Evolutionary conservation across 2,113 vertebrate species (phyloP).

Genomic region (Microtus pennsylvanicus): DNA sequence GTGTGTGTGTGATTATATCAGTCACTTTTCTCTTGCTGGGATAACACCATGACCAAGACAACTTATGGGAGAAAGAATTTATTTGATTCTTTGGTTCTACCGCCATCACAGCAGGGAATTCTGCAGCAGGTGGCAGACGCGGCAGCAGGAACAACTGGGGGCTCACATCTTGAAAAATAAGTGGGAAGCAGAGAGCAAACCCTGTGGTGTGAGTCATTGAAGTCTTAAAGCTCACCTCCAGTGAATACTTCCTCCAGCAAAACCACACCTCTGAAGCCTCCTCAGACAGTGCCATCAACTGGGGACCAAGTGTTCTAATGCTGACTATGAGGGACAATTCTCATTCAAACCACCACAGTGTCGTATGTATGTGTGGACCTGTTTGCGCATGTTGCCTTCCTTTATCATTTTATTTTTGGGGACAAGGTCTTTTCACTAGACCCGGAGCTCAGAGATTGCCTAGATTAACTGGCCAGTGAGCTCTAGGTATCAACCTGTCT

Average conservation of each 20-base stretch:
- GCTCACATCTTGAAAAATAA: neutral
- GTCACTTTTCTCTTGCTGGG: neutral
- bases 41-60: neutral
- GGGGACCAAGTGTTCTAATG: neutral
- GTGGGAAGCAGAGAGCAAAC: neutral
- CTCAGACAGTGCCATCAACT: neutral
- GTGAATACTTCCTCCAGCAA: neutral
- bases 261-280: neutral
- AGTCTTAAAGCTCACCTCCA: neutral
- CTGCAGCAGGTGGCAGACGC: neutral
- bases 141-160: neutral
- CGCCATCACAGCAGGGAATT: neutral
- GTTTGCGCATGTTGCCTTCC: no score
- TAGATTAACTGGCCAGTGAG: no score
- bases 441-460: no score
- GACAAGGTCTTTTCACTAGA: no score
- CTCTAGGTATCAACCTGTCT: no score
- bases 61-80: neutral
- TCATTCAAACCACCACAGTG: neutral
- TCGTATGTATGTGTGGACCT: neutral
- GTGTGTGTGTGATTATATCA: neutral
- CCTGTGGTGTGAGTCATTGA: neutral
- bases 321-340: neutral
- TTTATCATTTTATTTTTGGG: no score
- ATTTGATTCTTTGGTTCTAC: neutral